Percentiles rank a stretch among this genome's conserved stretches.
phyloP scores from a whole-genome alignment of 2,113 vertebrate genomes.

The Progne subis region DNA sequence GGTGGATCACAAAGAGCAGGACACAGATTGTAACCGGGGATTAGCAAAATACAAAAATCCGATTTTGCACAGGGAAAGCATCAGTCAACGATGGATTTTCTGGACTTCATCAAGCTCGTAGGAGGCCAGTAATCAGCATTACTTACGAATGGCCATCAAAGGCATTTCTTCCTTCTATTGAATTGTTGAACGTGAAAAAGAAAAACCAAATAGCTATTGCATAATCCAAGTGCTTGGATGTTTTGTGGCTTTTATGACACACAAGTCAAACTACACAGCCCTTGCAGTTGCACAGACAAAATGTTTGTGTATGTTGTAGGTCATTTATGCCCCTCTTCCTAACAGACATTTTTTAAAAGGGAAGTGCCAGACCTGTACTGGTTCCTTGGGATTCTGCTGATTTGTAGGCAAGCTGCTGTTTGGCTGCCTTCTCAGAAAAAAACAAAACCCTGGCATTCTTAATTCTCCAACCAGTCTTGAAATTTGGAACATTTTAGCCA shows the following conservation, averaged over 20 bases:
- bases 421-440: neutral
- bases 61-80: constrained; percentile 90
- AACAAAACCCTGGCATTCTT: neutral
- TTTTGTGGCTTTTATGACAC: neutral
- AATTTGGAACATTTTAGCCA: neutral
- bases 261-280: neutral
- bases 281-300: neutral
- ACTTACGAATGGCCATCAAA: neutral
- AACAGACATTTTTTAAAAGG: neutral
- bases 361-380: neutral
- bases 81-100: constrained; percentile 85
- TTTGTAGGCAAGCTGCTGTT: neutral
- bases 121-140: constrained; percentile 60
- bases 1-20: constrained; percentile 77
- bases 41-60: constrained; percentile 92
- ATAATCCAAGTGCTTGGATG: neutral
- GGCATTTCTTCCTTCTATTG: constrained; percentile 9
- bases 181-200: neutral
- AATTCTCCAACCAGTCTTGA: neutral
- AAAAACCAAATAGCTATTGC: neutral
- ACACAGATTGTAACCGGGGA: constrained; percentile 91
- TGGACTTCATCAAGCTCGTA: constrained; percentile 82
- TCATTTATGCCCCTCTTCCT: neutral
- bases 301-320: neutral
- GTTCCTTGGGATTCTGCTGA: neutral